phyloP scores from a whole-genome alignment of 2,113 vertebrate genomes.

The Pholis gunnellus region DNA sequence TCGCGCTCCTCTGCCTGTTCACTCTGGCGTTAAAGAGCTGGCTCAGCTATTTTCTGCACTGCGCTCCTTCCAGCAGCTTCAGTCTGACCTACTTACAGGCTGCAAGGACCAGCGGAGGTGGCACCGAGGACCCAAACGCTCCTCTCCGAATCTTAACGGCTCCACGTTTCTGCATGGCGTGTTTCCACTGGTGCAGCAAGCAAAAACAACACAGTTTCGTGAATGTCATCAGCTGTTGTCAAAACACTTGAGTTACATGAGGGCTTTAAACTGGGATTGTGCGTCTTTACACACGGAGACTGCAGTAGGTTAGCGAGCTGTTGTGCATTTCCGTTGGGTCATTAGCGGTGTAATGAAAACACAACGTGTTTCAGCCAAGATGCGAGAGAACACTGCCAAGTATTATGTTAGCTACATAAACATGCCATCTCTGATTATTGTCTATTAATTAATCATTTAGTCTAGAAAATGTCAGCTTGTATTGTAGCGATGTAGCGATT shows the following conservation, averaged over 20 bases:
- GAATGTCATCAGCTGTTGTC: background rate
- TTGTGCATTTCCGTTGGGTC: background rate
- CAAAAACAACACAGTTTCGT: background rate
- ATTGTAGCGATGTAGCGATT: too few species aligned
- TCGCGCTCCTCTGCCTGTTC: background rate
- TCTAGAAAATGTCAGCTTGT: background rate
- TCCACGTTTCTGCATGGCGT: background rate
- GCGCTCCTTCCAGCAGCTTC: constrained; percentile 46
- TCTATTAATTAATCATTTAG: background rate
- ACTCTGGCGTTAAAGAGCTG: constrained; percentile 10
- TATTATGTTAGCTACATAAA: background rate
- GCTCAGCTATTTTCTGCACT: constrained; percentile 57
- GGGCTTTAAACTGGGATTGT: background rate
- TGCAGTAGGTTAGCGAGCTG: background rate
- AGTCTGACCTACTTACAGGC: constrained; percentile 74
- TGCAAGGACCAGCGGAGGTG: constrained; percentile 50
- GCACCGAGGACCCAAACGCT: constrained; percentile 39
- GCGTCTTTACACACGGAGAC: too few species aligned
- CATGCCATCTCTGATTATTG: background rate
- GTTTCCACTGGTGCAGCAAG: too few species aligned
- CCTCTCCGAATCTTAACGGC: background rate
- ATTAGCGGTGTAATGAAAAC: background rate
- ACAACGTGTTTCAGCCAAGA: background rate
- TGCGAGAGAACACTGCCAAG: background rate
- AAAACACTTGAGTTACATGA: background rate